Evolutionary conservation across 2,888 invertebrate genomes (phyloP).

Genomic region (Sabatieria punctata): DNA sequence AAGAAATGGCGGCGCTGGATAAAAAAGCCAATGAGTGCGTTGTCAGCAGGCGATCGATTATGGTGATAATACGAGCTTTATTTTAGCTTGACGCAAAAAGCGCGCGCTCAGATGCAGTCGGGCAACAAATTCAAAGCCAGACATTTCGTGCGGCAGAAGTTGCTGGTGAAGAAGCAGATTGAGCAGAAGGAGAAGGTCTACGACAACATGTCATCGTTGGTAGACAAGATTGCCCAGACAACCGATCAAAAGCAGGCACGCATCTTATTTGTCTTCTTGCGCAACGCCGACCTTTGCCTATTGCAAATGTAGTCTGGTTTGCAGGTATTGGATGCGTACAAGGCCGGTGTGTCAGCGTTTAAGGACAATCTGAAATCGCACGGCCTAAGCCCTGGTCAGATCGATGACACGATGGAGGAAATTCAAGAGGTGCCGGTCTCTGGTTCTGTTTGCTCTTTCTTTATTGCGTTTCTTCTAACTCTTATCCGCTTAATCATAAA

Average conservation of each 20-base stretch:
- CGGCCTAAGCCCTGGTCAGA: background rate
- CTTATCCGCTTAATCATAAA: no score
- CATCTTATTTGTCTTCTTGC: background rate
- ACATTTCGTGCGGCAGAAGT: slow-evolving; percentile 2
- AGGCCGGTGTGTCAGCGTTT: slow-evolving; percentile 5
- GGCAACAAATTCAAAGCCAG: background rate
- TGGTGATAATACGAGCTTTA: background rate
- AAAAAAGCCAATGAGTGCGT: no score
- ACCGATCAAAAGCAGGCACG: slow-evolving; percentile 4
- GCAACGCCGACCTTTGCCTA: background rate
- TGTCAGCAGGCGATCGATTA: no score
- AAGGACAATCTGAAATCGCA: slow-evolving; percentile 1
- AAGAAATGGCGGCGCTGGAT: no score
- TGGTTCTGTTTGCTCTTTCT: background rate
- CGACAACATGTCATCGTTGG: background rate
- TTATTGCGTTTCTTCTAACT: background rate
- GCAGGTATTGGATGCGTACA: slow-evolving; percentile 5
- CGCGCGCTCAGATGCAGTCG: background rate
- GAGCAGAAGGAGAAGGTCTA: slow-evolving; percentile 2
- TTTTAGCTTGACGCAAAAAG: background rate
- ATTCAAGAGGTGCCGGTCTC: slow-evolving; percentile 1
- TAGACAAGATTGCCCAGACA: slow-evolving; percentile 3
- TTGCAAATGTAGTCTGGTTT: background rate
- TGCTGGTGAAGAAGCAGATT: background rate
- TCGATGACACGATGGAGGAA: slow-evolving; percentile 9